Conservation (phyloP, 2,888 invertebrate species). For the Callinectes sapidus region DNA sequence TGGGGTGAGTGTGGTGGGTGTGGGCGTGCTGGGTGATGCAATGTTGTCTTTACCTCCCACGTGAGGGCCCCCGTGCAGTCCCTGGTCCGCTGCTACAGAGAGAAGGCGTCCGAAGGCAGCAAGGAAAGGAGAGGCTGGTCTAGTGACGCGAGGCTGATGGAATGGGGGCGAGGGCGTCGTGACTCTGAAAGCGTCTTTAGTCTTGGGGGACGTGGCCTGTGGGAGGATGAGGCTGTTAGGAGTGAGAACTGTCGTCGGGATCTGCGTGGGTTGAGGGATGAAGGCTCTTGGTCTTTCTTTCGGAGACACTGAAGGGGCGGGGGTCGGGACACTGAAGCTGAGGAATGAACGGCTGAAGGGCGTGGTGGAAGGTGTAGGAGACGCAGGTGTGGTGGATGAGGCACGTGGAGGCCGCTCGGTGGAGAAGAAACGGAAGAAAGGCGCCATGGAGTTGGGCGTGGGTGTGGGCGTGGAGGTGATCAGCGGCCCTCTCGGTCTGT, state of each 20-base stretch:
- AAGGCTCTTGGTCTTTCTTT: not conserved
- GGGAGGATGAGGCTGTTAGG: not conserved
- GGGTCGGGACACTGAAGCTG: slow-evolving; percentile 29
- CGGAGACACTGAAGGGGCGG: too few relatives aligned
- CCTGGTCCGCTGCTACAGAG: not conserved
- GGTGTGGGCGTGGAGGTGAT: not conserved
- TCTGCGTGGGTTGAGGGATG: not conserved
- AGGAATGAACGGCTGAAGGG: slow-evolving; percentile 20
- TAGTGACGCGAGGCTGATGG: not conserved
- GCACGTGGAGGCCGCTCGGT: slow-evolving; percentile 33
- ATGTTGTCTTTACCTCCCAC: not conserved
- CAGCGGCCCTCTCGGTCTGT: not conserved
- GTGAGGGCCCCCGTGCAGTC: not conserved
- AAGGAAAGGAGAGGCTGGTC: slow-evolving; percentile 40
- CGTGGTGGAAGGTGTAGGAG: not conserved
- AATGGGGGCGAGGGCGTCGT: not conserved
- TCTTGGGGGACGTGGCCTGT: not conserved
- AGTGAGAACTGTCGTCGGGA: not conserved
- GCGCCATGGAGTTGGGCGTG: not conserved
- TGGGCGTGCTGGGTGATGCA: not conserved
- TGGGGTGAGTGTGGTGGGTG: not conserved
- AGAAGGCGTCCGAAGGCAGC: slow-evolving; percentile 21
- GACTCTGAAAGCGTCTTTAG: not conserved
- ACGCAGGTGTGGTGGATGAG: not conserved
- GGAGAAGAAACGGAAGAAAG: slow-evolving; percentile 50